Evolutionary conservation across 2,888 invertebrate genomes (phyloP).

Genomic region (Crematogaster levior): DNA sequence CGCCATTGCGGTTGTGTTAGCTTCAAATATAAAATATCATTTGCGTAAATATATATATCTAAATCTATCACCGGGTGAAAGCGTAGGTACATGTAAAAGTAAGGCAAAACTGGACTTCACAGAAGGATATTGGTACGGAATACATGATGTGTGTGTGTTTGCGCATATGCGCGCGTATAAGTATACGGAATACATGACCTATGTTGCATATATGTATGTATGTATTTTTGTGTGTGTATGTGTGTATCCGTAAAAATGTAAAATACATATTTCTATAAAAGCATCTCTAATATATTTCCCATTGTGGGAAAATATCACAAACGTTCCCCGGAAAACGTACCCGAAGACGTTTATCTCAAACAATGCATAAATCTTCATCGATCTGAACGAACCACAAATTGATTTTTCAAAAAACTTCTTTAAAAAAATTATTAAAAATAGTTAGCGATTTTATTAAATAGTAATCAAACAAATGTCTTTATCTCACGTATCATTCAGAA

Average conservation of each 20-base stretch:
- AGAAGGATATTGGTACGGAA: slow-evolving; percentile 67
- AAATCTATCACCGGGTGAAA: slow-evolving; percentile 82
- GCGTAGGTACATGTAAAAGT: slow-evolving; percentile 80
- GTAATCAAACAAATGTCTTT: slow-evolving; percentile 5
- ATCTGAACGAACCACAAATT: slow-evolving; percentile 3
- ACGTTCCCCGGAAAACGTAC: slow-evolving; percentile 63
- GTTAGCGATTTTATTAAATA: slow-evolving; percentile 16
- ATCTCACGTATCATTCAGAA: slow-evolving; percentile 41
- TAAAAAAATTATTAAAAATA: slow-evolving; percentile 32
- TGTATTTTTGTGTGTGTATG: no score
- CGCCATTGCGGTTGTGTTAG: slow-evolving; percentile 31
- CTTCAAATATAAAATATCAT: slow-evolving; percentile 48
- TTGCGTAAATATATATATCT: slow-evolving; percentile 71
- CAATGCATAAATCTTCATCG: slow-evolving; percentile 62
- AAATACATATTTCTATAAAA: slow-evolving; percentile 74
- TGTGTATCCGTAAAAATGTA: slow-evolving; percentile 64
- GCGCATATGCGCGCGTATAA: no score
- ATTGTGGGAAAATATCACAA: slow-evolving; percentile 73
- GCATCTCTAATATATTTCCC: slow-evolving; percentile 68
- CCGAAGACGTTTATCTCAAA: slow-evolving; percentile 69
- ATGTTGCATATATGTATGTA: slow-evolving; percentile 4
- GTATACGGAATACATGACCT: no score
- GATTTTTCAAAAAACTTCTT: slow-evolving; percentile 36
- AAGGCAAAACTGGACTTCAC: slow-evolving; percentile 82
- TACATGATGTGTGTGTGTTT: slow-evolving; percentile 45